Conservation (phyloP, 2,113 vertebrate species). For the Antechinus stuartii region DNA sequence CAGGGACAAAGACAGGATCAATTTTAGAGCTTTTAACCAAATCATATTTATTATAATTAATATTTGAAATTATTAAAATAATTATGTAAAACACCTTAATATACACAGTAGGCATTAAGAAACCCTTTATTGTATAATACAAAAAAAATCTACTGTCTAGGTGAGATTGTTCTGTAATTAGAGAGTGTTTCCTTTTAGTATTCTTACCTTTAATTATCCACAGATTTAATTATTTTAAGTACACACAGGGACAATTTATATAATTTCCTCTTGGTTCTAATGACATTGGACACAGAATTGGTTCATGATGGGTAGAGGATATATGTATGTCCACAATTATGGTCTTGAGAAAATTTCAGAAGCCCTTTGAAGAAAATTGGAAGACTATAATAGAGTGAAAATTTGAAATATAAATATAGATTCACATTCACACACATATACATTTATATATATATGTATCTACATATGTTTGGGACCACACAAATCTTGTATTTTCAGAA, state of each 20-base stretch:
- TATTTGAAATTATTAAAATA: conserved; percentile 52
- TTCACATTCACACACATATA: background rate
- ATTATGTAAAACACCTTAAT: conserved; percentile 53
- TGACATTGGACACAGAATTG: background rate
- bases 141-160: conserved; percentile 25
- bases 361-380: conserved; percentile 17
- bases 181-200: conserved; percentile 49
- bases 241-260: conserved; percentile 38
- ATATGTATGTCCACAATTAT: background rate
- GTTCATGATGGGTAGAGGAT: background rate
- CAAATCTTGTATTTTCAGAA: conserved; percentile 31
- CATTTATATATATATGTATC: background rate
- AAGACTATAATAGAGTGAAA: background rate
- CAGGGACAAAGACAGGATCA: conserved; percentile 27
- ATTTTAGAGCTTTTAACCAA: conserved; percentile 59
- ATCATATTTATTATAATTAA: conserved; percentile 49
- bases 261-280: conserved; percentile 47
- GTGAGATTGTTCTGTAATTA: conserved; percentile 55
- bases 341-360: conserved; percentile 37
- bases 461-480: background rate
- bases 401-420: background rate
- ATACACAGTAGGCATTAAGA: conserved; percentile 24
- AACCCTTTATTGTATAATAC: conserved; percentile 31
- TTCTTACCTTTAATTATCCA: conserved; percentile 51
- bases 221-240: conserved; percentile 62